phyloP scores from a whole-genome alignment of 1,140 invertebrate genomes.

The Steinernema feltiae region DNA sequence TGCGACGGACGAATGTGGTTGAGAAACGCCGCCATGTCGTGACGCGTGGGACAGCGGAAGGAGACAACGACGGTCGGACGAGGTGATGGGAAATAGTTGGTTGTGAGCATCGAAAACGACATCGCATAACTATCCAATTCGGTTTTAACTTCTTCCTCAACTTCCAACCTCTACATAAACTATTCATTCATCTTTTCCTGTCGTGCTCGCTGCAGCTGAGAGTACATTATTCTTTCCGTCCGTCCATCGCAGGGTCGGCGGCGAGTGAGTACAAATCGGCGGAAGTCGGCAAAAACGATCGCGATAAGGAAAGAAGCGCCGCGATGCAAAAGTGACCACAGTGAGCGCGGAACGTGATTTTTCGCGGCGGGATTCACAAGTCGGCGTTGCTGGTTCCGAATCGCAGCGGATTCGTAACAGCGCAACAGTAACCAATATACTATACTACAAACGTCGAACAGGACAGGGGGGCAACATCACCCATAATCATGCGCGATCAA shows the following conservation, averaged over 20 bases:
- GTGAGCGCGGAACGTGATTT: no score
- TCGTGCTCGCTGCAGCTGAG: neutral
- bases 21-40: slow-evolving; percentile 13
- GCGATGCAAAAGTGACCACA: neutral
- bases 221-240: slow-evolving; percentile 1
- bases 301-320: neutral
- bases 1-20: slow-evolving; percentile 8
- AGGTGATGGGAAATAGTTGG: neutral
- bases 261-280: neutral
- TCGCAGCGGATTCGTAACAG: neutral
- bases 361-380: no score
- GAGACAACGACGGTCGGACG: slow-evolving; percentile 13
- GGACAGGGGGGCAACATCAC: slow-evolving; percentile 4
- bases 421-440: slow-evolving; percentile 15
- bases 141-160: neutral
- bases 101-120: neutral
- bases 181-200: neutral
- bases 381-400: neutral
- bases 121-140: slow-evolving; percentile 1
- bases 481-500: slow-evolving; percentile 15
- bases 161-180: neutral
- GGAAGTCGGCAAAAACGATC: neutral
- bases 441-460: slow-evolving; percentile 10
- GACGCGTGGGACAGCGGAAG: slow-evolving; percentile 13
- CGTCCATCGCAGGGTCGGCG: neutral